Evolutionary conservation across 2,888 invertebrate genomes (phyloP).

Genomic region (Nycteola revayana): DNA sequence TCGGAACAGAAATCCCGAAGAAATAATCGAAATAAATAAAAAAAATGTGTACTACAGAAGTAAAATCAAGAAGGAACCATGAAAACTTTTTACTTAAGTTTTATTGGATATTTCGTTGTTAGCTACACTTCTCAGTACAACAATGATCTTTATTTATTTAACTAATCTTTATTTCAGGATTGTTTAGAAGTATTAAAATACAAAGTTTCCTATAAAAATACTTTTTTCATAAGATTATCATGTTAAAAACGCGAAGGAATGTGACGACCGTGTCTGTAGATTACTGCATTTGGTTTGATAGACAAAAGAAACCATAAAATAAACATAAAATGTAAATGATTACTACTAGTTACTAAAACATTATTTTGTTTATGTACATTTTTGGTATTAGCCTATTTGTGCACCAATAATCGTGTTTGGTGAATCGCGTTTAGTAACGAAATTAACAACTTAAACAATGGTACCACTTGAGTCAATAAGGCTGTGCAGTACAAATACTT

Average conservation of each 20-base stretch:
- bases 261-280: slow-evolving; percentile 23
- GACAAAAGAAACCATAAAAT: slow-evolving; percentile 14
- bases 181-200: no score
- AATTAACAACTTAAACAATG: no score
- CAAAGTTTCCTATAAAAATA: slow-evolving; percentile 7
- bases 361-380: slow-evolving; percentile 58
- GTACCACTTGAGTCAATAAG: no score
- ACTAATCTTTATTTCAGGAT: no score
- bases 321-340: slow-evolving; percentile 23
- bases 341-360: slow-evolving; percentile 55
- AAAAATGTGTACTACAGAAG: no score
- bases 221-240: slow-evolving; percentile 4
- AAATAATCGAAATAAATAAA: not conserved
- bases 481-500: no score
- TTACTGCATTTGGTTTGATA: slow-evolving; percentile 21
- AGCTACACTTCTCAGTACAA: no score
- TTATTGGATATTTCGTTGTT: no score
- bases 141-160: not conserved
- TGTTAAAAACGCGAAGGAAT: slow-evolving; percentile 32
- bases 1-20: slow-evolving; percentile 17
- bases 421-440: slow-evolving; percentile 1
- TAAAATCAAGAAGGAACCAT: slow-evolving; percentile 2
- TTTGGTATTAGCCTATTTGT: slow-evolving; percentile 52
- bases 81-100: no score
- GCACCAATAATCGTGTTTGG: slow-evolving; percentile 20